Percentiles rank a stretch among this genome's conserved stretches.
These are phyloP conservation scores for Bibio marci DNA, from an alignment of 2,888 invertebrate species.

Conservation along the genomic window DNA sequence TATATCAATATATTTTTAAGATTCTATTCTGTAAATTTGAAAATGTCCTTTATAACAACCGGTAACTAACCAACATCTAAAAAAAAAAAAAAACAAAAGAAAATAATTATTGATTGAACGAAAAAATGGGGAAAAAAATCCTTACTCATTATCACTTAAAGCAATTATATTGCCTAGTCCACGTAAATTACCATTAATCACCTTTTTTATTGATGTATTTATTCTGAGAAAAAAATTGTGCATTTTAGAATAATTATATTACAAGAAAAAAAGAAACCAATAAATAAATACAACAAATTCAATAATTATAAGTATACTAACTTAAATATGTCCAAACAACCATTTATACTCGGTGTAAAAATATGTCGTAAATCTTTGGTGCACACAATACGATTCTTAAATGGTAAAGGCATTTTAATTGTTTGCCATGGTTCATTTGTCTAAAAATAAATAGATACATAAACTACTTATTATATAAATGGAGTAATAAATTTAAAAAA, in stretches of 20 bases:
- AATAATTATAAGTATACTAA: constrained; percentile 6
- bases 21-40: constrained; percentile 19
- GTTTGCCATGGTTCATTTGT: constrained; percentile 14
- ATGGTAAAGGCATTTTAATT: constrained; percentile 24
- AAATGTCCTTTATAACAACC: constrained; percentile 23
- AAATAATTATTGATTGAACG: too few species aligned
- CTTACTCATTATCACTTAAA: constrained; percentile 25
- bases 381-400: constrained; percentile 23
- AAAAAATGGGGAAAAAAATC: too few species aligned
- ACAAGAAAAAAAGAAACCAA: neutral
- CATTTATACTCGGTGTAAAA: constrained; percentile 22
- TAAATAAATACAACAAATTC: neutral
- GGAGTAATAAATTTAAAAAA: too few species aligned
- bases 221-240: constrained; percentile 14
- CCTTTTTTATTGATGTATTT: constrained; percentile 16
- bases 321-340: constrained; percentile 22
- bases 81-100: constrained; percentile 9
- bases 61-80: constrained; percentile 24
- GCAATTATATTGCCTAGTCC: constrained; percentile 24
- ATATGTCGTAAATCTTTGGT: constrained; percentile 20
- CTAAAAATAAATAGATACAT: neutral
- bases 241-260: too few species aligned
- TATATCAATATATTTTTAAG: too few species aligned
- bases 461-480: too few species aligned
- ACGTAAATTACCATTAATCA: constrained; percentile 19